These are phyloP conservation scores for Andrena haemorrhoa DNA, from an alignment of 2,888 invertebrate genomes.

Conservation along the genomic window DNA sequence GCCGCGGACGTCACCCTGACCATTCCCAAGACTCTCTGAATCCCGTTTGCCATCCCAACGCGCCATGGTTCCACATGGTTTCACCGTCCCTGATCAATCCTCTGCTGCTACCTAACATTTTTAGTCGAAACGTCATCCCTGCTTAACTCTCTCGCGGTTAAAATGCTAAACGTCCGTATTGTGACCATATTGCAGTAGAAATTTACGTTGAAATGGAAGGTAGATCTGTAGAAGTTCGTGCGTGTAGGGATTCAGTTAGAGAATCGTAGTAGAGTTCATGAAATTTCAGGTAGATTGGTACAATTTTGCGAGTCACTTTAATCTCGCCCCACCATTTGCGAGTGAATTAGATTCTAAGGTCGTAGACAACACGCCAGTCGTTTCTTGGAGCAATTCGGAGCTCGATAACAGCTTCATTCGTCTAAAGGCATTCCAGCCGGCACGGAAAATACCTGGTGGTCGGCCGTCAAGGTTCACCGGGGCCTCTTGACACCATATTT, in stretches of 20 bases:
- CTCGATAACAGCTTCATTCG: conserved; percentile 61
- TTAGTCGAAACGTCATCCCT: too few relatives aligned
- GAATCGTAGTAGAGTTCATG: too few relatives aligned
- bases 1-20: conserved; percentile 65
- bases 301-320: background rate
- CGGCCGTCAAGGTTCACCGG: conserved; percentile 48
- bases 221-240: too few relatives aligned
- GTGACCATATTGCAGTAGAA: too few relatives aligned
- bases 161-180: too few relatives aligned
- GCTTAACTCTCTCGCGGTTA: too few relatives aligned
- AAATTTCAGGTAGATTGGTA: background rate
- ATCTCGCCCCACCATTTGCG: background rate
- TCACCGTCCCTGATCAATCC: too few relatives aligned
- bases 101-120: too few relatives aligned
- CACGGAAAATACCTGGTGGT: conserved; percentile 48
- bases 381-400: background rate
- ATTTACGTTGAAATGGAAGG: too few relatives aligned
- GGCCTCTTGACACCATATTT: conserved; percentile 51
- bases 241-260: too few relatives aligned
- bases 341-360: conserved; percentile 36
- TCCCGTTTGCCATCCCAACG: background rate
- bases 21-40: conserved; percentile 62
- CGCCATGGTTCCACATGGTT: background rate
- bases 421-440: conserved; percentile 53
- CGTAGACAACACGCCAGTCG: conserved; percentile 28